Base-by-base conservation (phyloP, 2,113 vertebrate genomes). In the Sebastes fasciatus region DNA sequence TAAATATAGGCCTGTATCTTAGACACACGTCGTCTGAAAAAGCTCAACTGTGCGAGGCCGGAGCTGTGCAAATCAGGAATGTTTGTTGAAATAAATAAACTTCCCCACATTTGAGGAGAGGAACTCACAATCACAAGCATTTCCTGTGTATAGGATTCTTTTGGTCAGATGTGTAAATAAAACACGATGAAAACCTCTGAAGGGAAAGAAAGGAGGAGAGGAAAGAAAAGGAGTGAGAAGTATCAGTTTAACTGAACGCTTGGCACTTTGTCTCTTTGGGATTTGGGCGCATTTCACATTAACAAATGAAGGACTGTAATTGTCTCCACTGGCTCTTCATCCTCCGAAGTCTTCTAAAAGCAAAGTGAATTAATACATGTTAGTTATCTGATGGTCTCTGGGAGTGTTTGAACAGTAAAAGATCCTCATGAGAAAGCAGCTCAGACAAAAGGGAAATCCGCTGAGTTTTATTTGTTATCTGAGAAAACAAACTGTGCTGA, bases 61-160 rank as follows among this genome's bases (percentile, higher is more conserved):
- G 93, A 94, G 95, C 96, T 96, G 94, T 96, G 96, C 95, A 81
- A 95, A 97, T 96, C 96, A 97, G 97, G 97, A 99, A 98, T 98
- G 98, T 96, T 96, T 88, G 93, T 96, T 96, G 96, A 97, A 97
- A 97, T 97, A 98, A 98, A 98, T 97, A 98, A 97, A 97, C 97
- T 95, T 96, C 96, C 96, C 96, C 96, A 96, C 96, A 96, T 97
- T 97, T 96, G 93, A 96, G 96, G 91, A 95, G 94, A 96, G 95
- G 46, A 89, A 95, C 95, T 94, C 87, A 85, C 95, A 93, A 88
- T 94, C 92, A 92, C 73, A 84, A 95, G 95, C 94, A 91, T 93
- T 95, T 96, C 96, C 96, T 94, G 95, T 95, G 89, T 95, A 94
- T 94, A 89, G 77, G 84, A 92, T 95, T 95, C 92, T 93, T 95